Evolutionary conservation across 2,888 invertebrate genomes (phyloP), one percentile per base, ranked within the genome.

Genomic region (Eristalis arbustorum): DNA sequence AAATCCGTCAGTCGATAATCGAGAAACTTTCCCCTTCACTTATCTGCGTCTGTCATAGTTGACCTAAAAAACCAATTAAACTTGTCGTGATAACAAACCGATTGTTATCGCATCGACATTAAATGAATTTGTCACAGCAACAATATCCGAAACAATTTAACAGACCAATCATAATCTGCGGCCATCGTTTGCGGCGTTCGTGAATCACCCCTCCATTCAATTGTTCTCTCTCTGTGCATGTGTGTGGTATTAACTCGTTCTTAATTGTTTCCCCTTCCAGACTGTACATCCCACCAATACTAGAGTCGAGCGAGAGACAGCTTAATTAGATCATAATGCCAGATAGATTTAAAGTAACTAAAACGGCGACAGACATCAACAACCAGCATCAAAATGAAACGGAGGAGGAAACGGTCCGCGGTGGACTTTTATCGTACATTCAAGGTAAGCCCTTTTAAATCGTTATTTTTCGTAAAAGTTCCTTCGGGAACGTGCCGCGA

Each of bases 331-430:
- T 72, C 68, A 85, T 23, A 75, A 91, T 91, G 91, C 92, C 92
- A 88, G 91, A 91, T 88, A 91, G 91, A 90, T 91, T 91, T 90
- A 92, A 91, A 90, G 92, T 91, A 62, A 91, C 92, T 88, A 92
- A 91, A 89, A 90, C 92, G 77, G 90, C 91, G 28, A 90, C 90
- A 88, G 91, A 91, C 78, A 90, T 90, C 76, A 90, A 88, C 37
- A 28, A 64, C 10, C 67, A 57, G 18, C 89, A 90, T 76, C 90
- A 90, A 76, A 91, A 91, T 88, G 89, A 90, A 3, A 49, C 49
- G 23, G 87, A 91, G 69, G 92, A 91, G 88, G 92, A 92, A 88
- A 90, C 91, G 28, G 91, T 91, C 28, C 91, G 91, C 59, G 91
- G 91, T 31, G 92, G 91, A 69, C 90, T 91, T 49, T 88, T 91